A percentile compares a stretch with the other conserved stretches of the same genome.
phyloP scores from a whole-genome alignment of 1,140 invertebrate species.

The Anastrepha obliqua region DNA sequence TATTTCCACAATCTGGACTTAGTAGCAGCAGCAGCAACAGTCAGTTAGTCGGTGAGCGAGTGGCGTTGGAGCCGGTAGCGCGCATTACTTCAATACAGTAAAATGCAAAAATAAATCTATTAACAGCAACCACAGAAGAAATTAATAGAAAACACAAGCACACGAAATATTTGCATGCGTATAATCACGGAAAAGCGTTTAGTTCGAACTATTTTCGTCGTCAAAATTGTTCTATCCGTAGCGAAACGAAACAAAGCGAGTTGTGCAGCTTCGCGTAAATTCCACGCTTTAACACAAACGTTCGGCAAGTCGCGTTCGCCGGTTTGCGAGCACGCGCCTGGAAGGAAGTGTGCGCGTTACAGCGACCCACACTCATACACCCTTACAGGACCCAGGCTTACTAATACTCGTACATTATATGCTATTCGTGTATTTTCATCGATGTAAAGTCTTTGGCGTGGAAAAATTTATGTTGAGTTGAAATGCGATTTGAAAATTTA shows the following conservation, averaged over 20 bases:
- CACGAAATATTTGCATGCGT: not conserved
- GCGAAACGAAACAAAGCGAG: not conserved
- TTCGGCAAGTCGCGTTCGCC: not conserved
- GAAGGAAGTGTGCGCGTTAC: not conserved
- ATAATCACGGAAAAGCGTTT: not conserved
- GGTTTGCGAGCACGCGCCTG: not conserved
- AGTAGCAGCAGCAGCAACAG: not conserved
- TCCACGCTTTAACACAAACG: not conserved
- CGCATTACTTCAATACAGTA: not conserved
- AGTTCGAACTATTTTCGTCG: not conserved
- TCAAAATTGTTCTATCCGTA: not conserved
- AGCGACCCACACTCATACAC: not conserved
- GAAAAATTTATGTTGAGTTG: constrained; percentile 57
- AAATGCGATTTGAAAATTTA: constrained; percentile 74
- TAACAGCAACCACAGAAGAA: not conserved
- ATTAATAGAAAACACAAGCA: not conserved
- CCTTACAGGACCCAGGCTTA: not conserved
- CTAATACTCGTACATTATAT: not conserved
- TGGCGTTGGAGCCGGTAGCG: constrained; percentile 31
- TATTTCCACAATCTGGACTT: constrained; percentile 39
- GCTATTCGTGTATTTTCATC: not conserved
- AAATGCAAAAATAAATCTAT: constrained; percentile 18
- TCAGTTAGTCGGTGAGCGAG: constrained; percentile 28
- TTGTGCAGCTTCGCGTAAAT: not conserved
- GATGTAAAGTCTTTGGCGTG: constrained; percentile 13